phyloP scores from a whole-genome alignment of 2,888 invertebrate genomes.

The Drosophila phalerata region DNA sequence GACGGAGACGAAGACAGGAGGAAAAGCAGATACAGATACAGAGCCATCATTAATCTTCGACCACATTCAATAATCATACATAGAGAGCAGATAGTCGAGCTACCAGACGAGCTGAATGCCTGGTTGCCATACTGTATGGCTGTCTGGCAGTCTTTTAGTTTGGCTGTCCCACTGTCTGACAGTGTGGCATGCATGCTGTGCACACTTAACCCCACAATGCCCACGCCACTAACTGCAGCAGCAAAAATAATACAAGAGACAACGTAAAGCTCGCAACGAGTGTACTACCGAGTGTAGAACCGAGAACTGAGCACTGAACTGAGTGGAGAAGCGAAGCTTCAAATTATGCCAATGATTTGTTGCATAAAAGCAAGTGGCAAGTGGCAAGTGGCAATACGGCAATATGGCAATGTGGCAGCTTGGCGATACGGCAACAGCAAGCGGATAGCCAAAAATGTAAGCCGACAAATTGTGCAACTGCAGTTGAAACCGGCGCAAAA shows the following conservation, averaged over 20 bases:
- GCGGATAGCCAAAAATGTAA: slow-evolving; percentile 74
- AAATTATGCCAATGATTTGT: slow-evolving; percentile 81
- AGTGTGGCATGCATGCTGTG: slow-evolving; percentile 38
- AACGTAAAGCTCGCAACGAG: slow-evolving; percentile 14
- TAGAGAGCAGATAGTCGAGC: slow-evolving; percentile 52
- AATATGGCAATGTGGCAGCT: slow-evolving; percentile 56
- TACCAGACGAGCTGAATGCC: slow-evolving; percentile 47
- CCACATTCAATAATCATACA: slow-evolving; percentile 82
- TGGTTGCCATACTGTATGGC: slow-evolving; percentile 10
- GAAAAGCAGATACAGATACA: slow-evolving; percentile 15
- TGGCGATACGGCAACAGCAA: slow-evolving; percentile 70
- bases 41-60: slow-evolving; percentile 79
- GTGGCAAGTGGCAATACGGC: slow-evolving; percentile 56
- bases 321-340: slow-evolving; percentile 66
- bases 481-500: slow-evolving; percentile 48
- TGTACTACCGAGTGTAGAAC: background rate
- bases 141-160: slow-evolving; percentile 12
- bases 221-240: slow-evolving; percentile 36
- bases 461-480: slow-evolving; percentile 80
- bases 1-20: slow-evolving; percentile 4
- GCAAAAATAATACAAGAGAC: slow-evolving; percentile 42
- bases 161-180: slow-evolving; percentile 9
- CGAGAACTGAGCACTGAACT: slow-evolving; percentile 25
- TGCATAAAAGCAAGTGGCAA: slow-evolving; percentile 77
- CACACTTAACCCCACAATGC: slow-evolving; percentile 55